Evolutionary conservation across 2,797 vertebrate species (phyloP), one percentile per base, ranked within the genome.

Genomic region (Premnoplex brunnescens): DNA sequence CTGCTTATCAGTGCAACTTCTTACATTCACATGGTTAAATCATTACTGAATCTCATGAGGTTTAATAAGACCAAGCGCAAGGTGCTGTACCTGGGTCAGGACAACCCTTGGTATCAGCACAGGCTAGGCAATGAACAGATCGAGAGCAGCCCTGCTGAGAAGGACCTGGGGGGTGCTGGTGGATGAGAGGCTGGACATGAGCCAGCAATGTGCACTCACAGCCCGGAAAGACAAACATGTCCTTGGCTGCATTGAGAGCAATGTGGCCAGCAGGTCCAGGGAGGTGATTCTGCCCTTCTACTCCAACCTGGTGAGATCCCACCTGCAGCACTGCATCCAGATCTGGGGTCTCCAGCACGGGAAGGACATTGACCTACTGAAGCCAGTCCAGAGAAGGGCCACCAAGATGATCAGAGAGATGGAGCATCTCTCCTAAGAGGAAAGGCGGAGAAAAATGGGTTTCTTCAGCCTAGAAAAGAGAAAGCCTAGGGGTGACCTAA

Each of bases 31-130:
- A 8, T 20, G 18, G 55, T 63, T 78, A 84, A 88, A 93, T 71
- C 59, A 49, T 52, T 55, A 66, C 36, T 19, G 55, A 67, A 55
- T n/a, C 26, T 48, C 54, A 48, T 26, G 32, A 85, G 48, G 28
- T 73, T 79, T 49, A 54, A 60, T 13, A 60, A 11, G 3, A 72
- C 8, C 32, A 43, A 73, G 16, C 41, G 4, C 16, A 59, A 84
- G 44, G 30, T 54, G 30, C 39, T 60, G 13, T 30, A 32, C 59
- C 52, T 48, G 22, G 22, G 3, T 36, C 34, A 28, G 46, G 30
- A 16, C 16, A 84, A n/a, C 5, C 1, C 28, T 34, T 1, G 0
- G 10, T 14, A 36, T 4, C 1, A 5, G 6, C 8, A 0, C 5
- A 66, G 34, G 46, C 10, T 48, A 34, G 34, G 19, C 5, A 2